Evolutionary conservation across 2,113 vertebrate species (phyloP).

Genomic region (Anas platyrhynchos): DNA sequence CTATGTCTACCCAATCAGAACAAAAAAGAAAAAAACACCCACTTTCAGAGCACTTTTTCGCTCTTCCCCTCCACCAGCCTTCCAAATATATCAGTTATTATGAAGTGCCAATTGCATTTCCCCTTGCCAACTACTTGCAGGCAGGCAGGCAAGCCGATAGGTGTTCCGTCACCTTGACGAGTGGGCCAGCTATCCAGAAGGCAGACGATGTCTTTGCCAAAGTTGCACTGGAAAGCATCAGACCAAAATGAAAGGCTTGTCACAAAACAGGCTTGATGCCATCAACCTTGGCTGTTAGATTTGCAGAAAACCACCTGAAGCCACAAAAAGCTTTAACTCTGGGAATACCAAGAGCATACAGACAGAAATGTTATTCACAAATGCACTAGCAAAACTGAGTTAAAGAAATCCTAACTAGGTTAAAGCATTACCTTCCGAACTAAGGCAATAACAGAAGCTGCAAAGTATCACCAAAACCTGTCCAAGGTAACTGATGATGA

Average conservation of each 20-base stretch:
- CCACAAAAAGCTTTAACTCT: neutral
- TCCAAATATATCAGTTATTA: conserved; percentile 15
- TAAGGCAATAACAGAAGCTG: neutral
- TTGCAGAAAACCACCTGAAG: conserved; percentile 29
- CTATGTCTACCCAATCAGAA: neutral
- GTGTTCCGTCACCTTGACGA: conserved; percentile 33
- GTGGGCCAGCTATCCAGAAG: neutral
- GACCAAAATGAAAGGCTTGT: conserved; percentile 34
- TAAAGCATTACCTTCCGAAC: neutral
- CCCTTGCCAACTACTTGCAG: neutral
- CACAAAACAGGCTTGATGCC: conserved; percentile 8
- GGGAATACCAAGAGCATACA: neutral
- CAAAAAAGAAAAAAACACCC: neutral
- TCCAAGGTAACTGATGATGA: neutral
- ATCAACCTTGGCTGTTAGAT: neutral
- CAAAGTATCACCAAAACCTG: neutral
- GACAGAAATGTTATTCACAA: neutral
- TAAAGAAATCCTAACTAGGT: neutral
- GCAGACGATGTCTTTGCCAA: conserved; percentile 30
- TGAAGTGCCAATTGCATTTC: conserved; percentile 4
- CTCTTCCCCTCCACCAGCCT: neutral
- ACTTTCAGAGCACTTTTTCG: neutral
- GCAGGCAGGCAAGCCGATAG: conserved; percentile 23
- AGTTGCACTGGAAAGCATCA: conserved; percentile 25
- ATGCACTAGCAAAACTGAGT: neutral